A percentile compares a stretch with the other conserved stretches of the same genome.
phyloP scores from a whole-genome alignment of 2,113 vertebrate genomes.

The Perccottus glenii region DNA sequence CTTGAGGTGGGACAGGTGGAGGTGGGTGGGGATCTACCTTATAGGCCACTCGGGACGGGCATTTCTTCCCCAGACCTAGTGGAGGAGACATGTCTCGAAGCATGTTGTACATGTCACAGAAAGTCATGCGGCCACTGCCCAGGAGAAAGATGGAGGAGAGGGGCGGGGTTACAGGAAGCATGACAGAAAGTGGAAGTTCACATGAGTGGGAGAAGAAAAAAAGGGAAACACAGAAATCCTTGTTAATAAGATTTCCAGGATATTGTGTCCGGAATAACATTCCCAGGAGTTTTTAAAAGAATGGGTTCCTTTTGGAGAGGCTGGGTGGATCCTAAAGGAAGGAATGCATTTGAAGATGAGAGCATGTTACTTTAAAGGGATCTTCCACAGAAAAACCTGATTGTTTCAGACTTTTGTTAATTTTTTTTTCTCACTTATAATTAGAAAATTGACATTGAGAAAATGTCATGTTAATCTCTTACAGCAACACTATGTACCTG shows the following conservation, averaged over 20 bases:
- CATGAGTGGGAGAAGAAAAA: slow-evolving; percentile 22
- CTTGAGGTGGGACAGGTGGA: slow-evolving; percentile 7
- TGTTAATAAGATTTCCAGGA: slow-evolving; percentile 83
- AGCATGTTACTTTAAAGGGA: slow-evolving; percentile 44
- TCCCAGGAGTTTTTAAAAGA: slow-evolving; percentile 29
- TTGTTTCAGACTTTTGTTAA: slow-evolving; percentile 1
- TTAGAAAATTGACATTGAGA: too few species aligned
- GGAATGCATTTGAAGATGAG: slow-evolving; percentile 44
- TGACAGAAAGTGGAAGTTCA: slow-evolving; percentile 60
- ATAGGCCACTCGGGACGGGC: slow-evolving; percentile 95
- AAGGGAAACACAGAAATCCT: slow-evolving; percentile 83
- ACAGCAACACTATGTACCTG: not conserved
- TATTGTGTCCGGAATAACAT: slow-evolving; percentile 56
- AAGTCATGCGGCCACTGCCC: slow-evolving; percentile 94
- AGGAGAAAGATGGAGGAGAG: slow-evolving; percentile 23
- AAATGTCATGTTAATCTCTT: not conserved
- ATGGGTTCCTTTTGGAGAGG: slow-evolving; percentile 3
- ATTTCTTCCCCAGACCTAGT: slow-evolving; percentile 99
- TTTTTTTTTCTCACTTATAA: too few species aligned
- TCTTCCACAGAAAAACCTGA: slow-evolving; percentile 5
- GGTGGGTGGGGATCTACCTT: slow-evolving; percentile 86
- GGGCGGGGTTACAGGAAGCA: slow-evolving; percentile 20
- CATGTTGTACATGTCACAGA: slow-evolving; percentile 99
- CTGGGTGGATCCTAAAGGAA: slow-evolving; percentile 54
- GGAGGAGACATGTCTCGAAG: slow-evolving; percentile 99